Conservation (phyloP, 2,797 vertebrate species). For the Periophthalmus magnuspinnatus region DNA sequence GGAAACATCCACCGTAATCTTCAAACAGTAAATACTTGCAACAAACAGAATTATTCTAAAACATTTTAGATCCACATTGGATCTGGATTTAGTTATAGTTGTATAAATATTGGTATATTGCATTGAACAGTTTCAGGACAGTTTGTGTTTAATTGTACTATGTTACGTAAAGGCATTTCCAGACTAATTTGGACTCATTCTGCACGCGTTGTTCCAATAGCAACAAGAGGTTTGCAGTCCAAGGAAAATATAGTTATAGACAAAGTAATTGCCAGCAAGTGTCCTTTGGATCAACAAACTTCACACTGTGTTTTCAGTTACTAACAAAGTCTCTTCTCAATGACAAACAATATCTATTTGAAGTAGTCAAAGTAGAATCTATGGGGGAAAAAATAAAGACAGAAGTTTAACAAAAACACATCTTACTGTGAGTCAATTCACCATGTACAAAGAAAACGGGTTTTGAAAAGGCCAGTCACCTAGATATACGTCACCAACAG, state of each 20-base stretch:
- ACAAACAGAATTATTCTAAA: constrained; percentile 40
- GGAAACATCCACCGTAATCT: constrained; percentile 37
- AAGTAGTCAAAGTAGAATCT: constrained; percentile 54
- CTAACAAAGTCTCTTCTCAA: constrained; percentile 54
- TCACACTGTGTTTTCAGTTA: constrained; percentile 45
- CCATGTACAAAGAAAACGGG: constrained; percentile 31
- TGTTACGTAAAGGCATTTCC: constrained; percentile 39
- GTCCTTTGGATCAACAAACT: constrained; percentile 65
- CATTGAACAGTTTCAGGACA: constrained; percentile 48
- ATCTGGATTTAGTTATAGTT: constrained; percentile 12
- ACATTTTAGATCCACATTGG: constrained; percentile 23
- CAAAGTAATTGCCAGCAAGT: constrained; percentile 63
- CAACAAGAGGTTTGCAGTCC: constrained; percentile 61
- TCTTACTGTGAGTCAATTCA: constrained; percentile 35
- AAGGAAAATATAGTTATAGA: constrained; percentile 72
- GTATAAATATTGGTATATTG: constrained; percentile 56
- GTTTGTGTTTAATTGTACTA: constrained; percentile 42
- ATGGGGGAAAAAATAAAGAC: constrained; percentile 38
- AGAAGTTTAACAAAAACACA: constrained; percentile 43
- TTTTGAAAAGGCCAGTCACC: constrained; percentile 31
- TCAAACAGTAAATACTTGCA: constrained; percentile 24
- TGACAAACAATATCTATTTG: constrained; percentile 69
- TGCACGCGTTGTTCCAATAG: constrained; percentile 43
- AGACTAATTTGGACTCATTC: constrained; percentile 38
- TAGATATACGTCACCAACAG: constrained; percentile 25